Evolutionary conservation across 2,888 invertebrate species (phyloP).

Genomic region (Hydriomena furcata): DNA sequence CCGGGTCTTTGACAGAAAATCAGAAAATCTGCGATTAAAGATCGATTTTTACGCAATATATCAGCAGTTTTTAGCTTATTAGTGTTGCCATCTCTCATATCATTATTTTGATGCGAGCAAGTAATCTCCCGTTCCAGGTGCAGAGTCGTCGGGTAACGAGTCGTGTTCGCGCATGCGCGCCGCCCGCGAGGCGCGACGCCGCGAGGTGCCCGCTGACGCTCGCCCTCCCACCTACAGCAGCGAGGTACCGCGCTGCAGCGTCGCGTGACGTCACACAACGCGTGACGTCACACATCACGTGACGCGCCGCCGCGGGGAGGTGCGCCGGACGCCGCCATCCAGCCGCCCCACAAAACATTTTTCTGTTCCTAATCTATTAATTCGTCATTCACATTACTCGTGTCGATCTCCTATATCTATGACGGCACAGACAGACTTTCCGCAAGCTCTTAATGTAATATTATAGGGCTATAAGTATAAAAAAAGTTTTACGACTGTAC

Average conservation of each 20-base stretch:
- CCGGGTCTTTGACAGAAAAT: too few relatives aligned
- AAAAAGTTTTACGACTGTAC: too few relatives aligned
- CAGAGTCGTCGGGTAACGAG: slow-evolving; percentile 71
- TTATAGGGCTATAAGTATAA: too few relatives aligned
- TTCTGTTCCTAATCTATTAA: slow-evolving; percentile 5
- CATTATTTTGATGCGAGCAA: too few relatives aligned
- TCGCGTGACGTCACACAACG: slow-evolving; percentile 51
- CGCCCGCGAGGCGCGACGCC: slow-evolving; percentile 71
- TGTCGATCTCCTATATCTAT: background rate
- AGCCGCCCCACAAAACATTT: slow-evolving; percentile 5
- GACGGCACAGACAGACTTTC: too few relatives aligned
- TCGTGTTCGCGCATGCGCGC: slow-evolving; percentile 76
- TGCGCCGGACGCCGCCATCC: slow-evolving; percentile 42
- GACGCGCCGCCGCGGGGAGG: slow-evolving; percentile 27
- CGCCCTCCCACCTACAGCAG: slow-evolving; percentile 75
- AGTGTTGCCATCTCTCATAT: too few relatives aligned
- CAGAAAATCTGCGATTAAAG: too few relatives aligned
- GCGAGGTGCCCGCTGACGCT: slow-evolving; percentile 71
- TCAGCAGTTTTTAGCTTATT: too few relatives aligned
- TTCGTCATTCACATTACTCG: background rate
- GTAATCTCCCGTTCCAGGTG: too few relatives aligned
- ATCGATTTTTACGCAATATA: too few relatives aligned
- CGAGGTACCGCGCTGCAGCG: slow-evolving; percentile 75
- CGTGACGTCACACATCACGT: background rate
- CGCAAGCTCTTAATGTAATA: too few relatives aligned